Base-by-base conservation (phyloP, 2,797 vertebrate genomes). In the Chromis chromis region DNA sequence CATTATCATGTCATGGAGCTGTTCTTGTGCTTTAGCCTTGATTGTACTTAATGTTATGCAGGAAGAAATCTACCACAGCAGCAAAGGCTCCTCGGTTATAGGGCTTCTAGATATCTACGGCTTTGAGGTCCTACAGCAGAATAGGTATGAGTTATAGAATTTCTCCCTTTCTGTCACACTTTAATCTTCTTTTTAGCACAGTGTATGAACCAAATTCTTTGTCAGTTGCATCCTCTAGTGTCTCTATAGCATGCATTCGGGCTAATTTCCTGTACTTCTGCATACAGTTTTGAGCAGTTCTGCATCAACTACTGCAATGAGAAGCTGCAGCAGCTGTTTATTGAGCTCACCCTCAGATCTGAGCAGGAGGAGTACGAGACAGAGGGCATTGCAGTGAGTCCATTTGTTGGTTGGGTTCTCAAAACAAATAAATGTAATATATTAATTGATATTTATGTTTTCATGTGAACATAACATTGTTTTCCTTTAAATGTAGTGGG, bases 251-350 rank as follows among this genome's bases (percentile, higher is more conserved):
- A 40, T 53, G 19, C 16, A 25, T 49, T 68, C 31, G 7, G 9
- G 11, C 8, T 55, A 1, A 31, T 28, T 48, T 52, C n/a, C 16
- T 2, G 3, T 27, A 4, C 57, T 49, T 74, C 17, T 76, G 28
- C 21, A 24, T 28, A 2, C 79, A 99, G 98, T 89, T 99, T 99
- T 87, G 98, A 99, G 92, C 98, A 99, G 93, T 99, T 99, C 91
- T 99, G 98, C 86, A 99, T 99, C 88, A 99, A 99, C 90, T 99
- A 99, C 90, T 99, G 97, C 94, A 99, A 98, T 0, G 98, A 99
- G 93, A 99, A 99, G 89, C 96, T 99, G 14, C 98, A 99, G 91
- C 98, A 99, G 87, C 95, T 99, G 64, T 93, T 99, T 50, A 97
- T 98, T 22, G 96, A 98, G 85, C 96, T 97, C 84, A 99, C 98